phyloP scores from a whole-genome alignment of 1,140 invertebrate genomes.

The Lordiphosa stackelbergi region DNA sequence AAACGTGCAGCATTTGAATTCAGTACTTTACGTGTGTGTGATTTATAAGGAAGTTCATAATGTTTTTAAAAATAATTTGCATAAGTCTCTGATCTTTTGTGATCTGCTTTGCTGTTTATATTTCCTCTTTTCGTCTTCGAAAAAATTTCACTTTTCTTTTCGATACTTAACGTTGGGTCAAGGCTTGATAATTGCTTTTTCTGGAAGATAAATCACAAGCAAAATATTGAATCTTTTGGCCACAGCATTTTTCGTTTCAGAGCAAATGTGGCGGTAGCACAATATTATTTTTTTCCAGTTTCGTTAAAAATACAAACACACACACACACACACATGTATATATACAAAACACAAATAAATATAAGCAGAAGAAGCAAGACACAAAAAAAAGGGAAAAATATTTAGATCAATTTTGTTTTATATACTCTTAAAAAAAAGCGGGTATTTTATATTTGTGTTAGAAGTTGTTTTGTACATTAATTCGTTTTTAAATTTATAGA shows the following conservation, averaged over 20 bases:
- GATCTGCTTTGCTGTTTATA: constrained; percentile 17
- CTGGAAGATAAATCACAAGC: constrained; percentile 22
- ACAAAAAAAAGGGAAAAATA: constrained; percentile 17
- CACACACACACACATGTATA: background rate
- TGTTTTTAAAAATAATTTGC: background rate
- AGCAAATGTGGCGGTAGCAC: constrained; percentile 15
- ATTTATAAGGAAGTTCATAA: constrained; percentile 43
- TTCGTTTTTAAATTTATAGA: too few species aligned
- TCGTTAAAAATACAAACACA: constrained; percentile 1
- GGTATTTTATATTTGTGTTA: too few species aligned
- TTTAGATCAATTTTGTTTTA: constrained; percentile 31
- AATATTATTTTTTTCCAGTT: constrained; percentile 32
- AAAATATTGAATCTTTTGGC: constrained; percentile 50
- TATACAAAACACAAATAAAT: background rate
- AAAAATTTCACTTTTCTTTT: constrained; percentile 42
- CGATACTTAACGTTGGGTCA: constrained; percentile 40
- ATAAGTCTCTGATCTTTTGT: constrained; percentile 1
- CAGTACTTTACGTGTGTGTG: constrained; percentile 4
- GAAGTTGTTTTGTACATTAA: too few species aligned
- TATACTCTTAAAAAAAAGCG: too few species aligned
- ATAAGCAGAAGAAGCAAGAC: background rate
- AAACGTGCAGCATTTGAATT: constrained; percentile 4
- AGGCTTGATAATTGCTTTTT: constrained; percentile 23
- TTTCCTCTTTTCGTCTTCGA: constrained; percentile 37
- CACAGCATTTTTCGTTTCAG: constrained; percentile 26